These are phyloP conservation scores for Helleia helle DNA, from an alignment of 2,888 invertebrate species.

Conservation along the genomic window DNA sequence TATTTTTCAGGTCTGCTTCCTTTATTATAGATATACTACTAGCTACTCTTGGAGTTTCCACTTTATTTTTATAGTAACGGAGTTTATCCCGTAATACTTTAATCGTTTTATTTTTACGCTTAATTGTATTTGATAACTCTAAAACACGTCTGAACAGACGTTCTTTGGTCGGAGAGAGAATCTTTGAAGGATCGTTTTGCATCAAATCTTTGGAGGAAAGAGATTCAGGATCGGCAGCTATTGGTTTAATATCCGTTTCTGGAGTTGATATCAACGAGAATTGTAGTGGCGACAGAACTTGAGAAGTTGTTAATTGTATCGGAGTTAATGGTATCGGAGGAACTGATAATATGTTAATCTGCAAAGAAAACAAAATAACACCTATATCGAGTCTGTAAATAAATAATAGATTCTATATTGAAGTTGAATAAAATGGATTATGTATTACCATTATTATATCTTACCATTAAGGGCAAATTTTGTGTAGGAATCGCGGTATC, in stretches of 20 bases:
- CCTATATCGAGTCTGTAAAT: neutral
- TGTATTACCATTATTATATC: neutral
- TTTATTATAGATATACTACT: constrained; percentile 3
- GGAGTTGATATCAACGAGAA: neutral
- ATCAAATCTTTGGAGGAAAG: too few species aligned
- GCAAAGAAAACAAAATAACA: neutral
- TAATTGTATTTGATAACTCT: neutral
- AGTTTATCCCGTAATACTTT: neutral
- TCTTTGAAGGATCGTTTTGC: too few species aligned
- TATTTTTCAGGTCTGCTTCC: neutral
- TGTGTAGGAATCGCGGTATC: neutral
- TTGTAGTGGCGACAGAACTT: neutral
- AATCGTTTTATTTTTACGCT: neutral
- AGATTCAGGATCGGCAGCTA: neutral
- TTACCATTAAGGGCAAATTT: neutral
- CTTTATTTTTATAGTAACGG: neutral
- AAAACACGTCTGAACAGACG: constrained; percentile 1
- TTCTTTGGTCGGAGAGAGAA: neutral
- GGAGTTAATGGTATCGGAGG: neutral
- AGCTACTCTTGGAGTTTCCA: too few species aligned
- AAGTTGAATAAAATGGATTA: too few species aligned
- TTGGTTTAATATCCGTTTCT: neutral
- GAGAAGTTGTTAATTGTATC: too few species aligned
- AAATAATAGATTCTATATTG: neutral
- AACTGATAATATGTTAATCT: neutral